Evolutionary conservation across 2,888 invertebrate genomes (phyloP).

Genomic region (Tinea semifulvella): DNA sequence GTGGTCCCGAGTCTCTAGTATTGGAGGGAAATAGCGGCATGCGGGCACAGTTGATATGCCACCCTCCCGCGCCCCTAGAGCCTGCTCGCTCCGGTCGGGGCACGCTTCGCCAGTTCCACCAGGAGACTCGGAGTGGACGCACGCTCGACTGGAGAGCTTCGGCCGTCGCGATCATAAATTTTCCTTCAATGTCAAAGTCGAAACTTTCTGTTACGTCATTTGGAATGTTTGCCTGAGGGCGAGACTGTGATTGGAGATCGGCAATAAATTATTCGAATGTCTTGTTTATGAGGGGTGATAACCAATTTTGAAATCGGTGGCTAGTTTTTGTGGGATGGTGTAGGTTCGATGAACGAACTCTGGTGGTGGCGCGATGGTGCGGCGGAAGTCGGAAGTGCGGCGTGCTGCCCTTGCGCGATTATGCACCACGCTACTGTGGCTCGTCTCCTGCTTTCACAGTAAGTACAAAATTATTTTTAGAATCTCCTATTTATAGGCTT

Average conservation of each 20-base stretch:
- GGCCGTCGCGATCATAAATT: constrained; percentile 8
- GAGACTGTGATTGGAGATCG: constrained; percentile 32
- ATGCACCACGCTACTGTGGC: constrained; percentile 44
- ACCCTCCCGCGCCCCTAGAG: constrained; percentile 35
- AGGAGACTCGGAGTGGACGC: constrained; percentile 33
- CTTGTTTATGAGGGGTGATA: constrained; percentile 23
- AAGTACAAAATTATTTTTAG: constrained; percentile 32
- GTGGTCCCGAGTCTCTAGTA: constrained; percentile 33
- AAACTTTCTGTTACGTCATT: constrained; percentile 56
- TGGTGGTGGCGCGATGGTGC: constrained; percentile 50
- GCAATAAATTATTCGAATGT: constrained; percentile 27
- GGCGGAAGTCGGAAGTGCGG: constrained; percentile 24
- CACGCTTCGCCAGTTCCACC: constrained; percentile 36
- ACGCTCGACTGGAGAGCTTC: constrained; percentile 24
- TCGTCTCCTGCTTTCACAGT: constrained; percentile 55
- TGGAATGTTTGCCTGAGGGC: constrained; percentile 28
- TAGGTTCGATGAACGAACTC: constrained; percentile 37
- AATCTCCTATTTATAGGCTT: background rate
- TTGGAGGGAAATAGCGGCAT: constrained; percentile 42
- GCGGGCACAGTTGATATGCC: constrained; percentile 51
- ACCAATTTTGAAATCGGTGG: constrained; percentile 18
- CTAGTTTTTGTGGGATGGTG: constrained; percentile 48
- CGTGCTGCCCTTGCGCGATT: constrained; percentile 42
- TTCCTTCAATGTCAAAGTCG: constrained; percentile 10
- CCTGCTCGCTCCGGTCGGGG: constrained; percentile 23